Evolutionary conservation across 2,797 vertebrate species (phyloP).

Genomic region (Leptodactylus fallax): DNA sequence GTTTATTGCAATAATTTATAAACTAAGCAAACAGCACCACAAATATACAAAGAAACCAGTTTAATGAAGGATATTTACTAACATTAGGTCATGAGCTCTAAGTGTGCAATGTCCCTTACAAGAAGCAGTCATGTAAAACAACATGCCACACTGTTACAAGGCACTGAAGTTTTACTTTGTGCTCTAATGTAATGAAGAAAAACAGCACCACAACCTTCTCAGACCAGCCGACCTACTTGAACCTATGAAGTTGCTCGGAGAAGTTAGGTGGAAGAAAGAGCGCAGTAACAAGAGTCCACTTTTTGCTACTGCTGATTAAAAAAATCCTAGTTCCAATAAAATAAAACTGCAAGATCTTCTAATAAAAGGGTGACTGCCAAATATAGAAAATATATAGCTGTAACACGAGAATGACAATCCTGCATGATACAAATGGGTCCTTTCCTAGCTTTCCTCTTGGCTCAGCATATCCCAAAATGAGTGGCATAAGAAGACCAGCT

Average conservation of each 20-base stretch:
- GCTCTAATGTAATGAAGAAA: constrained; percentile 72
- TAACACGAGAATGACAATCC: constrained; percentile 65
- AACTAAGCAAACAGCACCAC: not conserved
- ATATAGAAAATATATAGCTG: constrained; percentile 63
- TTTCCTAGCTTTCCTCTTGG: too few relatives aligned
- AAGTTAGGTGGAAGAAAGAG: not conserved
- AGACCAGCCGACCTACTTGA: constrained; percentile 65
- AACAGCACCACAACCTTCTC: constrained; percentile 72
- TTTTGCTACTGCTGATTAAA: not conserved
- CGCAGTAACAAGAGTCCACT: too few relatives aligned
- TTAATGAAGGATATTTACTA: constrained; percentile 5
- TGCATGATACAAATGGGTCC: constrained; percentile 55
- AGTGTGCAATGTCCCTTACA: constrained; percentile 4
- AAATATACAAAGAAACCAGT: not conserved
- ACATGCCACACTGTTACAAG: constrained; percentile 74
- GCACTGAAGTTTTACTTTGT: constrained; percentile 82
- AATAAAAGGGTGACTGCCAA: constrained; percentile 61
- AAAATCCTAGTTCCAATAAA: not conserved
- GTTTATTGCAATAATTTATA: too few relatives aligned
- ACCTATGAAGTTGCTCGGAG: too few relatives aligned
- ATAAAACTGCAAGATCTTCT: constrained; percentile 61
- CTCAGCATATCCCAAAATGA: too few relatives aligned
- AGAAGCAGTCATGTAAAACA: constrained; percentile 71
- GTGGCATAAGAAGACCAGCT: too few relatives aligned
- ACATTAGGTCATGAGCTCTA: not conserved